These are phyloP conservation scores for Melanotaenia pygmaea DNA, from an alignment of 2,797 vertebrate genomes.

Conservation along the genomic window DNA sequence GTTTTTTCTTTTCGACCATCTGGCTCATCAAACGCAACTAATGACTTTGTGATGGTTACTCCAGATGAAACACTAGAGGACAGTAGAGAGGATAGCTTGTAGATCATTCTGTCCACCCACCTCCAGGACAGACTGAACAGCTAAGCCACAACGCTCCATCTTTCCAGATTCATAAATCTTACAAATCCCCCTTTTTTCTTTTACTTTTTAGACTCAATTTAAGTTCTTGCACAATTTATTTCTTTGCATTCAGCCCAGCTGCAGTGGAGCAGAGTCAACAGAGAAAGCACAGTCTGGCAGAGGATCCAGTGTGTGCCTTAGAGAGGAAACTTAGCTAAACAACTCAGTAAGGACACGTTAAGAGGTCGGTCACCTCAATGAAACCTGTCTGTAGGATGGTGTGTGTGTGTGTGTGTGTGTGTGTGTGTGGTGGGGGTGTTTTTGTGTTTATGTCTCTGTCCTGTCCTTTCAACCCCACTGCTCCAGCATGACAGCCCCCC, in stretches of 20 bases:
- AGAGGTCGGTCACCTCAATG: conserved; percentile 45
- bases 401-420: too few relatives aligned
- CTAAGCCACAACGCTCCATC: conserved; percentile 19
- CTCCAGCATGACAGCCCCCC: background rate
- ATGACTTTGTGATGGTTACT: background rate
- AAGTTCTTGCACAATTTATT: conserved; percentile 59
- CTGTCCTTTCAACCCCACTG: background rate
- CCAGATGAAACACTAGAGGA: conserved; percentile 34
- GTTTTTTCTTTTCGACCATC: background rate
- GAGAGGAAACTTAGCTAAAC: conserved; percentile 17
- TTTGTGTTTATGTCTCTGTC: background rate
- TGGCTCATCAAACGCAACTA: conserved; percentile 3
- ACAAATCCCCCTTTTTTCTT: conserved; percentile 17
- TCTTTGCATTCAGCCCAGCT: conserved; percentile 23
- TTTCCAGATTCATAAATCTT: conserved; percentile 45
- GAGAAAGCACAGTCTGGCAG: conserved; percentile 28
- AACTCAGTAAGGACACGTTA: background rate
- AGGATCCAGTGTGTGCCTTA: background rate
- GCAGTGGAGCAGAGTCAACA: conserved; percentile 45
- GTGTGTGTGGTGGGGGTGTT: background rate
- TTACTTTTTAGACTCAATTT: conserved; percentile 35
- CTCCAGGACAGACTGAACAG: background rate
- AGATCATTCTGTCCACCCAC: conserved; percentile 27
- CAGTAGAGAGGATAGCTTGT: conserved; percentile 20
- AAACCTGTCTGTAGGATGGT: conserved; percentile 19